Evolutionary conservation across 1,140 invertebrate genomes (phyloP), one percentile per base, ranked within the genome.

Genomic region (Probaryconus sp.): DNA sequence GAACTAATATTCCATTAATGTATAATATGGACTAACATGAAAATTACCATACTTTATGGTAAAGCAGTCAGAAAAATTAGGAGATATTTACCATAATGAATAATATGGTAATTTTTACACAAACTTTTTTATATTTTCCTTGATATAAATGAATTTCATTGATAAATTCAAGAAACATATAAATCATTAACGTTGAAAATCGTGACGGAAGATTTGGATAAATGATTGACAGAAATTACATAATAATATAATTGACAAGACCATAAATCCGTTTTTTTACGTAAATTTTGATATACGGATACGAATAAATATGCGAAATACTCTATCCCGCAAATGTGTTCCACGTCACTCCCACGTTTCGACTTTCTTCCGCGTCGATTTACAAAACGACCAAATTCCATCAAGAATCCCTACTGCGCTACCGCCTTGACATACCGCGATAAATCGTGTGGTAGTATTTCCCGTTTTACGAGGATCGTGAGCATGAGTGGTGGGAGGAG

Each of bases 311-410:
- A 72, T 45, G 40, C 43, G 40, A 33, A 55, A 61, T 61, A 61
- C 48, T 48, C 38, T 20, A 35, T 26, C 13, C 55, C 55, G 28
- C 55, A 67, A 61, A 73, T 67, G 38, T 24, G 48, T 73, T 73
- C 47, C 47, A 61, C 55, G 70, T 73, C 63, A 74, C 40, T 74
- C 60, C 63, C 70, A 74, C 63, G 63, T 63, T 74, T 74, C 70
- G 63, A 74, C 68, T 74, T 68, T 63, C 70, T 68, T 74, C 11
- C 55, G 31, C 55, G 61, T 61, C 53, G 64, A 67, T 73, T 73
- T 61, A 73, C 68, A 73, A 67, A 73, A 73, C 70, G 61, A 67
- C 61, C 55, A 67, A 73, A 67, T 67, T 67, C 61, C 61, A 61
- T 74, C 70, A 50, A 43, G 63, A 61, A 74, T 63, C 68, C 35